phyloP scores from a whole-genome alignment of 92 coral and sea anemone genomes.

The Micromussa lordhowensis region DNA sequence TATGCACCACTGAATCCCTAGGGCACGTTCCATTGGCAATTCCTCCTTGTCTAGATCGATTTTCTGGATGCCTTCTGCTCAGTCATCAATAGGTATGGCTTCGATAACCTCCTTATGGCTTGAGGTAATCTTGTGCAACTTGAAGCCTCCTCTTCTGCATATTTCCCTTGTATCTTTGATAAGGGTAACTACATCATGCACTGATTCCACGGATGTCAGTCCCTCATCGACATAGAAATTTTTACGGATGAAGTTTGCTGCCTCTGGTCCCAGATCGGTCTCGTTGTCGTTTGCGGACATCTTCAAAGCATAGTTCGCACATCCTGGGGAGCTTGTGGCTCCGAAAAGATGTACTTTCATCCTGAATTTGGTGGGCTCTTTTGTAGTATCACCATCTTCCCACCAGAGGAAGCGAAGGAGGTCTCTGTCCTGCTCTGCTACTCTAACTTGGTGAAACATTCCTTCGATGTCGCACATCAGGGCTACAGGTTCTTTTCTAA shows the following conservation, averaged over 20 bases:
- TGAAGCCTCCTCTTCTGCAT: neutral
- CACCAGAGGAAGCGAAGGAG: neutral
- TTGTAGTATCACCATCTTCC: neutral
- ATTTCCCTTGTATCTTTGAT: neutral
- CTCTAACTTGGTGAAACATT: conserved; percentile 21
- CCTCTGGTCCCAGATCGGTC: neutral
- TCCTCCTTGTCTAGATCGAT: neutral
- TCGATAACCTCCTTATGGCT: neutral
- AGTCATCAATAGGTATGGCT: neutral
- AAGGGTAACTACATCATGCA: neutral
- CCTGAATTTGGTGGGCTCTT: neutral
- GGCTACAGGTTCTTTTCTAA: conserved; percentile 15
- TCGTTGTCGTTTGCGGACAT: conserved; percentile 28
- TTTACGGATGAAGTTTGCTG: neutral
- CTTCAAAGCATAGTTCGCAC: conserved; percentile 5
- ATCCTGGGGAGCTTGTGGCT: neutral
- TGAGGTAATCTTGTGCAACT: neutral
- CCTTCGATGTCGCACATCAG: conserved; percentile 5
- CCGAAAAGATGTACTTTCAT: conserved; percentile 5
- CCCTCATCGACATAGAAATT: neutral
- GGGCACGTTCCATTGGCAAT: neutral
- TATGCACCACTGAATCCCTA: conserved; percentile 18
- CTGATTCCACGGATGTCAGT: neutral
- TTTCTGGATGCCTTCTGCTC: neutral
- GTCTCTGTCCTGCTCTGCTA: neutral